phyloP scores from a whole-genome alignment of 1,140 invertebrate genomes.

The Drosophila pseudoananassae region DNA sequence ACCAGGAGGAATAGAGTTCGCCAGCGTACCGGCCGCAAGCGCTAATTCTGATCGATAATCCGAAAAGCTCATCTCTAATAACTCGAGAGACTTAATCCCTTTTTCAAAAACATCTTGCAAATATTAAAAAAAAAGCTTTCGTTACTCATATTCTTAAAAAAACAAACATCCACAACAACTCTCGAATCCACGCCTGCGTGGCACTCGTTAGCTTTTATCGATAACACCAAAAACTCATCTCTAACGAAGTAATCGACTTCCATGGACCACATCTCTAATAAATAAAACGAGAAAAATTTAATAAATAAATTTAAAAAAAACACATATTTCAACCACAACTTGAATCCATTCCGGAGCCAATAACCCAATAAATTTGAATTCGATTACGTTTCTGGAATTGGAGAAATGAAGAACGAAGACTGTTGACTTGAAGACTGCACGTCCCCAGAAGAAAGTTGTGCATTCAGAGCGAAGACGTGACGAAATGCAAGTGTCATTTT shows the following conservation, averaged over 20 bases:
- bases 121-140: too few relatives aligned
- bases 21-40: neutral
- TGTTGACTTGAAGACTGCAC: slow-evolving; percentile 5
- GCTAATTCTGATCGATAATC: neutral
- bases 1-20: neutral
- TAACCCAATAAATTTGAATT: neutral
- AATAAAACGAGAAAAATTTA: too few relatives aligned
- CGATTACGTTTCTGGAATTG: slow-evolving; percentile 8
- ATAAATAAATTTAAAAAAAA: too few relatives aligned
- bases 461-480: slow-evolving; percentile 33
- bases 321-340: too few relatives aligned
- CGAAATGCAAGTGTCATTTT: slow-evolving; percentile 20
- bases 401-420: slow-evolving; percentile 15
- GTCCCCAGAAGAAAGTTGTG: slow-evolving; percentile 18
- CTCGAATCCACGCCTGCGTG: neutral
- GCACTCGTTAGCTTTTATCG: neutral
- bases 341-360: neutral
- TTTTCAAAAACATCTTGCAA: too few relatives aligned
- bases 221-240: too few relatives aligned
- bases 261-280: too few relatives aligned
- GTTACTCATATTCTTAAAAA: too few relatives aligned
- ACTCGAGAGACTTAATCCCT: too few relatives aligned
- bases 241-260: too few relatives aligned
- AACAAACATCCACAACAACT: too few relatives aligned
- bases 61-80: too few relatives aligned